Conservation (phyloP, 2,797 vertebrate species). For the Danio choprae region DNA sequence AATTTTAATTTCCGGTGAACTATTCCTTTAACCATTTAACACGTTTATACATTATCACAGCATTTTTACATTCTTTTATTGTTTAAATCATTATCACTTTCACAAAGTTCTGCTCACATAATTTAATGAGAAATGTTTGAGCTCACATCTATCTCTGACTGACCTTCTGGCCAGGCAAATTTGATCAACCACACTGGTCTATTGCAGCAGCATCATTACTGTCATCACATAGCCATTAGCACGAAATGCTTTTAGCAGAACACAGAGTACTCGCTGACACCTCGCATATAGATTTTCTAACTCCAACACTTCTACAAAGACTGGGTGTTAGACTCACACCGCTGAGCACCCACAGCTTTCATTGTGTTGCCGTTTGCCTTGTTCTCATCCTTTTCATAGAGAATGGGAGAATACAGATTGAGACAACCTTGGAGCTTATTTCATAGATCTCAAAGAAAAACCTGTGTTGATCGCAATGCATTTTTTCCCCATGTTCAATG, state of each 20-base stretch:
- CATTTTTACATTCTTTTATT: no score
- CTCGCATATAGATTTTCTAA: conserved; percentile 5
- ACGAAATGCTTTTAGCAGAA: conserved; percentile 1
- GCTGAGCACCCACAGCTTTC: background rate
- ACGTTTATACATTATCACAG: no score
- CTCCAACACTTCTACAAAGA: background rate
- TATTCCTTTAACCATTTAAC: no score
- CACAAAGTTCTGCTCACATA: background rate
- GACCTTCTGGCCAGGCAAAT: background rate
- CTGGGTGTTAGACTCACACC: background rate
- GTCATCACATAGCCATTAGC: background rate
- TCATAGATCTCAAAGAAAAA: background rate
- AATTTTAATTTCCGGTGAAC: no score
- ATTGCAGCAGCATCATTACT: background rate
- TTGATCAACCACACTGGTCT: no score
- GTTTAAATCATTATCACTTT: no score
- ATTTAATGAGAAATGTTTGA: background rate
- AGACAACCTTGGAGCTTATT: conserved; percentile 13
- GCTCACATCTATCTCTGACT: background rate
- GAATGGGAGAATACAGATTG: background rate
- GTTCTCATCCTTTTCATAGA: conserved; percentile 16
- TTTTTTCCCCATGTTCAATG: background rate
- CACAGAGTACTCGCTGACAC: background rate
- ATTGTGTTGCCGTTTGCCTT: conserved; percentile 16
- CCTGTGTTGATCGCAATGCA: background rate